These are phyloP conservation scores for Sinohyriopsis cumingii DNA, from an alignment of 2,888 invertebrate genomes.

Conservation along the genomic window DNA sequence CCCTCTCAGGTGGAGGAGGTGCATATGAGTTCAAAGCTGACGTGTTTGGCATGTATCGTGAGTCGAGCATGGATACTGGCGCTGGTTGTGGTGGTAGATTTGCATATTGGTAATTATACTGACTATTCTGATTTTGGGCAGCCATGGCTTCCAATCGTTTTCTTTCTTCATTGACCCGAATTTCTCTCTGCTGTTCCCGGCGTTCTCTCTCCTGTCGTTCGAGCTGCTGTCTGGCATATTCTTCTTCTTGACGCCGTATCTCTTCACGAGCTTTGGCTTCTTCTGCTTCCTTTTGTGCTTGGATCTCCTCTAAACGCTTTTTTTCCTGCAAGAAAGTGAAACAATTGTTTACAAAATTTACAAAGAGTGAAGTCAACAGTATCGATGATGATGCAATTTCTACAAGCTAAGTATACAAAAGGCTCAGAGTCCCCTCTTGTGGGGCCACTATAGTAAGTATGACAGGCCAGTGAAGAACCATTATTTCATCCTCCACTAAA, in stretches of 20 bases:
- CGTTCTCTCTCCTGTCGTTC: constrained; percentile 49
- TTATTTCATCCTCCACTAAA: too few relatives aligned
- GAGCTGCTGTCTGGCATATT: constrained; percentile 49
- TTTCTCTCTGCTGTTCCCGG: constrained; percentile 53
- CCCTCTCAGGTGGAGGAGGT: constrained; percentile 86
- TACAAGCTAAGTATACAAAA: too few relatives aligned
- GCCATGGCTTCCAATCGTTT: constrained; percentile 48
- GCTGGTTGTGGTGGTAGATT: constrained; percentile 53
- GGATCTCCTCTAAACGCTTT: constrained; percentile 66
- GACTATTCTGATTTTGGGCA: constrained; percentile 26
- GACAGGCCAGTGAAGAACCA: too few relatives aligned
- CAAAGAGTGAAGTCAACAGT: background rate
- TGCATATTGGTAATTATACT: constrained; percentile 51
- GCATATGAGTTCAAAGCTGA: constrained; percentile 19
- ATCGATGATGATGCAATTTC: too few relatives aligned
- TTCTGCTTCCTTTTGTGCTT: constrained; percentile 73
- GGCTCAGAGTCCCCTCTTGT: too few relatives aligned
- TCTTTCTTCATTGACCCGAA: constrained; percentile 53
- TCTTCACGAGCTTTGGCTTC: constrained; percentile 72
- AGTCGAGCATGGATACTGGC: constrained; percentile 27
- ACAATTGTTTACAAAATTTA: constrained; percentile 1
- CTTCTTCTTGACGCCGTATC: constrained; percentile 71
- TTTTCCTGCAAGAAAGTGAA: constrained; percentile 50
- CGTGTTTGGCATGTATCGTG: constrained; percentile 20
- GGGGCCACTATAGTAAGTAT: too few relatives aligned